A percentile compares a stretch with the other conserved stretches of the same genome.
Conservation (phyloP, 1,140 invertebrate species). For the Neodiprion lecontei region DNA sequence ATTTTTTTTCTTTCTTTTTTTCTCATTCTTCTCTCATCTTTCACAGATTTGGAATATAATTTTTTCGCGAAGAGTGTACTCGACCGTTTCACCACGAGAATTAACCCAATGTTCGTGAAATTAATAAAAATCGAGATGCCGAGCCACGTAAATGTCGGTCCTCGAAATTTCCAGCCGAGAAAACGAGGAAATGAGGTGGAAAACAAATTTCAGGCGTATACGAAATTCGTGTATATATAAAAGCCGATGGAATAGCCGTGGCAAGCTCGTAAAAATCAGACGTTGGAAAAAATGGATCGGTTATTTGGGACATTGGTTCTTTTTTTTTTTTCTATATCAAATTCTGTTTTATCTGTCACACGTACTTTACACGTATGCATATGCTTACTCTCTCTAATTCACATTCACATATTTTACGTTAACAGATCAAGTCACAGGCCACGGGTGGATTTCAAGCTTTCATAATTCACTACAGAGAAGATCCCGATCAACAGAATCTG, state of each 20-base stretch:
- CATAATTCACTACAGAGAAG: conserved; percentile 95
- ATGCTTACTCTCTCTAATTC: conserved; percentile 7
- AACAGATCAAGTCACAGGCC: conserved; percentile 89
- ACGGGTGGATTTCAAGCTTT: conserved; percentile 91
- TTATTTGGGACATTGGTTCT: background rate
- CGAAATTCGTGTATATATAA: conserved; percentile 6
- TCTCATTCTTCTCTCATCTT: too few species aligned
- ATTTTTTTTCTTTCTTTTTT: too few species aligned
- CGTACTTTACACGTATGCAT: background rate
- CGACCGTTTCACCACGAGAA: too few species aligned
- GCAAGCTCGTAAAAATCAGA: too few species aligned
- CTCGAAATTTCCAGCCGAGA: background rate
- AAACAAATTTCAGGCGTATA: background rate
- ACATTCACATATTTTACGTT: conserved; percentile 26
- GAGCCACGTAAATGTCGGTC: background rate
- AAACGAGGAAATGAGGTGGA: background rate
- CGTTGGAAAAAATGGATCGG: background rate
- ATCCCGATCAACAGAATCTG: conserved; percentile 96
- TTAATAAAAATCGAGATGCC: background rate
- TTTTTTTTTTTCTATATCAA: conserved; percentile 1
- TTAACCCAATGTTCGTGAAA: background rate
- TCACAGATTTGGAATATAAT: too few species aligned
- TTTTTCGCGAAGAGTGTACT: too few species aligned
- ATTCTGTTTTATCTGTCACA: background rate
- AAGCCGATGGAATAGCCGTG: conserved; percentile 17